Evolutionary conservation across 2,888 invertebrate species (phyloP).

Genomic region (Dilophus febrilis): DNA sequence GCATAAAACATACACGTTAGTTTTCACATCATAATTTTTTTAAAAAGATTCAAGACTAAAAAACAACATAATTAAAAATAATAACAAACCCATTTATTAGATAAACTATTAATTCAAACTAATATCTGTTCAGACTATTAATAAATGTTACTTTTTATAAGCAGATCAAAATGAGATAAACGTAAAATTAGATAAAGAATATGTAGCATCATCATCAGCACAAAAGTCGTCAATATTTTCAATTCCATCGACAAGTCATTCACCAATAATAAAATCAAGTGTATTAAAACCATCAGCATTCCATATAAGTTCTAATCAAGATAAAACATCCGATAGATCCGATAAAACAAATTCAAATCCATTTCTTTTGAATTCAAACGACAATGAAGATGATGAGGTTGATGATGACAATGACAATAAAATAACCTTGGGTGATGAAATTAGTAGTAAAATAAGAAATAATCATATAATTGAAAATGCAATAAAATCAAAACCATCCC

Average conservation of each 20-base stretch:
- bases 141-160: too few relatives aligned
- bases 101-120: too few relatives aligned
- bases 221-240: not conserved
- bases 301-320: not conserved
- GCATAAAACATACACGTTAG: too few relatives aligned
- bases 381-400: not conserved
- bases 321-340: not conserved
- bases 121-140: too few relatives aligned
- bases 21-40: too few relatives aligned
- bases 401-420: not conserved
- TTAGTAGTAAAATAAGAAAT: not conserved
- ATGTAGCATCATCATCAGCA: too few relatives aligned
- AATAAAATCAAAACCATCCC: not conserved
- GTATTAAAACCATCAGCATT: constrained; percentile 9
- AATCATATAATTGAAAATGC: not conserved
- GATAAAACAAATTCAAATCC: not conserved
- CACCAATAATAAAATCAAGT: constrained; percentile 1
- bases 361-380: not conserved
- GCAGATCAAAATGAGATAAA: too few relatives aligned
- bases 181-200: too few relatives aligned
- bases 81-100: too few relatives aligned
- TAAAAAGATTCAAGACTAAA: too few relatives aligned
- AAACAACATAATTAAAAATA: too few relatives aligned
- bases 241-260: not conserved
- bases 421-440: not conserved